These are phyloP conservation scores for Portevinia maculata DNA, from an alignment of 2,888 invertebrate genomes.

Conservation along the genomic window DNA sequence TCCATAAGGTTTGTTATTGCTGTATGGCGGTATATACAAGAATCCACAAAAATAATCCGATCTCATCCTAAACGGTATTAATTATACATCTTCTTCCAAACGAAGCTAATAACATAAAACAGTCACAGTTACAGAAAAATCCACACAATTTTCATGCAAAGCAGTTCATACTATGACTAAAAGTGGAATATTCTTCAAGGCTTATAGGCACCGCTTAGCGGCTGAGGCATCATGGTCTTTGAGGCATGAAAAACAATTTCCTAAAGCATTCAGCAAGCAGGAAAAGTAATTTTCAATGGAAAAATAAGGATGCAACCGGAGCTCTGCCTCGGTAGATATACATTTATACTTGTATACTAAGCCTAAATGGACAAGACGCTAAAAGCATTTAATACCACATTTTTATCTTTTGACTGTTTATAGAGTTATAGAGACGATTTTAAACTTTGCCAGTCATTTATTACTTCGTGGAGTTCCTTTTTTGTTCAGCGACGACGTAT, in stretches of 20 bases:
- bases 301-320: slow-evolving; percentile 41
- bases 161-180: no score
- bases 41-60: no score
- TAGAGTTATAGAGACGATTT: background rate
- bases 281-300: slow-evolving; percentile 69
- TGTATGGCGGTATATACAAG: no score
- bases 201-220: background rate
- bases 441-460: slow-evolving; percentile 38
- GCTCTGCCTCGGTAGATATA: slow-evolving; percentile 13
- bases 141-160: background rate
- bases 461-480: slow-evolving; percentile 19
- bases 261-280: slow-evolving; percentile 61
- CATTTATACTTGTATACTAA: slow-evolving; percentile 9
- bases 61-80: background rate
- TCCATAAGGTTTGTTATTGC: no score
- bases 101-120: background rate
- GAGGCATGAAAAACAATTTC: slow-evolving; percentile 32
- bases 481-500: background rate
- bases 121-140: no score
- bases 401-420: slow-evolving; percentile 49
- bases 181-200: background rate
- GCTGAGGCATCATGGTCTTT: background rate
- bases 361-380: slow-evolving; percentile 35
- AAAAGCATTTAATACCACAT: slow-evolving; percentile 53
- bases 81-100: background rate